Conservation (phyloP, 1,140 invertebrate species). For the Stegodyphus dumicola region DNA sequence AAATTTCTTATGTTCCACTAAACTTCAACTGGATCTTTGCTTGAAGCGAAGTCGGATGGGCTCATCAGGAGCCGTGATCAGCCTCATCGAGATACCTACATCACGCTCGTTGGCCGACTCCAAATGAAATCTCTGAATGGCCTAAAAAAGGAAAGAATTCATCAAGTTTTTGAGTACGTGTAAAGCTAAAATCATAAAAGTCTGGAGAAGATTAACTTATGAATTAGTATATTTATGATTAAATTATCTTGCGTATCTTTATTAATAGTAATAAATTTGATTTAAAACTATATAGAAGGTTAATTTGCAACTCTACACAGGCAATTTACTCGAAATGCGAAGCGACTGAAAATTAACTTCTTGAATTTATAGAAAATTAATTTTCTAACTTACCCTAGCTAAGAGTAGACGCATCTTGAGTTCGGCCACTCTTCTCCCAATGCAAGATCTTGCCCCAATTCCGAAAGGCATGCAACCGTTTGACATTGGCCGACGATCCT, state of each 20-base stretch:
- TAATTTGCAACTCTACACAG: not conserved
- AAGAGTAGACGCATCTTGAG: constrained; percentile 78
- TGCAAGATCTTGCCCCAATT: constrained; percentile 82
- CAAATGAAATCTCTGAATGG: constrained; percentile 62
- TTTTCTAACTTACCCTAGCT: constrained; percentile 63
- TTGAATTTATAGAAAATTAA: not conserved
- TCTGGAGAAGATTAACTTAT: not conserved
- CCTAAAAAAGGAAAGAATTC: constrained; percentile 46
- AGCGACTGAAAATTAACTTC: not conserved
- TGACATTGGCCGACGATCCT: constrained; percentile 63
- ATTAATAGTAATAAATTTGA: not conserved
- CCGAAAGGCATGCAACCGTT: constrained; percentile 86
- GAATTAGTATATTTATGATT: not conserved
- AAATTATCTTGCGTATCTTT: not conserved
- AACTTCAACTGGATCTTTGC: constrained; percentile 6
- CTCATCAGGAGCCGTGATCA: constrained; percentile 64
- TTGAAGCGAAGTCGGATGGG: constrained; percentile 46
- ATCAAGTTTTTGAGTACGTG: not conserved
- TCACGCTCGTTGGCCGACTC: constrained; percentile 56
- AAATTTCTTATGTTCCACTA: too few species aligned
- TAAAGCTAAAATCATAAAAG: not conserved
- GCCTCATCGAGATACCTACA: constrained; percentile 63
- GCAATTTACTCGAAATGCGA: not conserved
- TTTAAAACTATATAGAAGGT: not conserved
- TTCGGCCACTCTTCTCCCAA: constrained; percentile 83